Base-by-base conservation (phyloP, 2,888 invertebrate genomes). In the Melikaiella ostensackeni region DNA sequence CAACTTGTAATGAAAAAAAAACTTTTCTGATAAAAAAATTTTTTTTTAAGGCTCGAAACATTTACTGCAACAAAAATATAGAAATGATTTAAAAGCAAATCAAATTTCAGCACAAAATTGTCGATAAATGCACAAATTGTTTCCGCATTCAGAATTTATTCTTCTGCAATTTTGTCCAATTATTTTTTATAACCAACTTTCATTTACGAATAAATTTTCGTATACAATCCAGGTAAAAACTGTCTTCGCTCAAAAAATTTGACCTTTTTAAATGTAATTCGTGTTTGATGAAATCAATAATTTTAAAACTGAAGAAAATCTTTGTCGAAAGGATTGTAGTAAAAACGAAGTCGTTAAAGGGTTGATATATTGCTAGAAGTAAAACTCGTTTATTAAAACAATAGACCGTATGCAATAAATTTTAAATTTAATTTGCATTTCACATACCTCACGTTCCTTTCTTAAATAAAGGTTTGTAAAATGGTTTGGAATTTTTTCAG, bases 121-220 rank as follows among this genome's bases (percentile, higher is more conserved):
- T 13, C 16, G 27, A 57, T 57, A 16, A 57, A 57, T 6, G 4
- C 24, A 27, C 57, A 57, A 24, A 57, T 57, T 57, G 24, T 57
- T 57, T 57, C 57, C 57, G 57, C 27, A 57, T 57, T 24, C 24
- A 24, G 5, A 57, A 57, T 57, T 57, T 57, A 57, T 57, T 57
- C 24, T 11, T 57, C 13, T 16, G 13, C 21, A 24, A 57, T 57
- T 57, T 57, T 57, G 6, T 13, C 4, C 21, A 57, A 57, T 57
- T 24, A 57, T 57, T 27, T 57, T 24, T 57, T 5, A 24, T 57
- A 13, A 6, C 24, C 24, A 57, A 57, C 57, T 57, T 57, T 57
- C 24, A 13, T 13, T 57, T 57, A 2, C 13, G 57, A 13, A 24
- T 57, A 24, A 11, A 27, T 57, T 24, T 57, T 24, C 1, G 1